phyloP scores from a whole-genome alignment of 2,797 vertebrate genomes.

The Dryobates pubescens region DNA sequence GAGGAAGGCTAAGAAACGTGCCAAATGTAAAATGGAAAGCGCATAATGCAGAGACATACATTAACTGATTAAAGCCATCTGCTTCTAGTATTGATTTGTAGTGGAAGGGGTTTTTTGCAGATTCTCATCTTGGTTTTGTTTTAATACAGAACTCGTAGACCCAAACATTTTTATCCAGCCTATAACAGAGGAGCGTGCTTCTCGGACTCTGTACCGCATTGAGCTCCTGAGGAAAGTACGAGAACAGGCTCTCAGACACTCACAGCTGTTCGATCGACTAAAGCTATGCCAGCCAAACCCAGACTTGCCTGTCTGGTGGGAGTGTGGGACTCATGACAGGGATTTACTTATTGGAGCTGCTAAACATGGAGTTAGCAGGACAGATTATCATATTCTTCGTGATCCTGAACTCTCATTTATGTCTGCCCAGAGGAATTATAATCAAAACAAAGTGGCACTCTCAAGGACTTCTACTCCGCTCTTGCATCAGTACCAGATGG shows the following conservation, averaged over 20 bases:
- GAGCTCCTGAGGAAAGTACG: conserved; percentile 95
- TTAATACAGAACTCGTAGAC: conserved; percentile 84
- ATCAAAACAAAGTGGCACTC: conserved; percentile 86
- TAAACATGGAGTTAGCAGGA: conserved; percentile 97
- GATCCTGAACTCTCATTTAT: conserved; percentile 97
- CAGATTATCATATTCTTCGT: conserved; percentile 97
- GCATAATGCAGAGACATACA: not conserved
- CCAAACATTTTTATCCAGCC: conserved; percentile 93
- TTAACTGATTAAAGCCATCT: not conserved
- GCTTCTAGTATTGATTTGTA: not conserved
- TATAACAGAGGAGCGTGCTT: conserved; percentile 97
- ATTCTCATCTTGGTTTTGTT: conserved; percentile 40
- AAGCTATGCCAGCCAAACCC: conserved; percentile 92
- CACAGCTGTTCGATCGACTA: conserved; percentile 89
- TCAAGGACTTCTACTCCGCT: conserved; percentile 81
- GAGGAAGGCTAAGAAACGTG: not conserved
- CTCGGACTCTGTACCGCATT: conserved; percentile 94
- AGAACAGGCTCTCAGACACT: conserved; percentile 95
- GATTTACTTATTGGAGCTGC: conserved; percentile 95
- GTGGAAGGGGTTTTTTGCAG: not conserved
- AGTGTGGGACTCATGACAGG: conserved; percentile 92
- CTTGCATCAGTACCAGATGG: conserved; percentile 82
- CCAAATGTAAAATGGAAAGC: not conserved
- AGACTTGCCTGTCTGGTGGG: conserved; percentile 97
- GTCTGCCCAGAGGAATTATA: conserved; percentile 92